Percentiles rank a stretch among this genome's conserved stretches.
phyloP scores from a whole-genome alignment of 1,140 invertebrate species.

The Druon quercuslanigerum region DNA sequence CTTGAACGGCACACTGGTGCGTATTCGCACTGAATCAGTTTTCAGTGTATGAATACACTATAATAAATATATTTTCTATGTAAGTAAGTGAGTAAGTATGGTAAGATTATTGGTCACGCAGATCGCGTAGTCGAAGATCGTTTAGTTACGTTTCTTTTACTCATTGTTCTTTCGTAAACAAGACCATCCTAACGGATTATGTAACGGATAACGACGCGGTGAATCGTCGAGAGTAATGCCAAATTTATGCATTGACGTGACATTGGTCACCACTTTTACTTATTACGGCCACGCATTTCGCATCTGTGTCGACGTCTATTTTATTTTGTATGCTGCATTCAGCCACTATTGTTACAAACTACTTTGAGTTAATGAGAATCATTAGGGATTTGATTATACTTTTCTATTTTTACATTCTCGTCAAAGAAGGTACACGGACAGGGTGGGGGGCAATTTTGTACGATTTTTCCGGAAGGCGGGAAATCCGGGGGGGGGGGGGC shows the following conservation, averaged over 20 bases:
- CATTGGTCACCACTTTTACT: slow-evolving; percentile 23
- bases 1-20: no score
- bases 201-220: slow-evolving; percentile 30
- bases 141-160: background rate
- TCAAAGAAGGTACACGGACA: no score
- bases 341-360: background rate
- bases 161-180: slow-evolving; percentile 24
- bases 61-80: no score
- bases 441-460: no score
- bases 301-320: background rate
- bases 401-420: no score
- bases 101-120: background rate
- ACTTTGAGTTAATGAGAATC: background rate
- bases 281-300: slow-evolving; percentile 2
- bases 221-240: slow-evolving; percentile 15
- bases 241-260: slow-evolving; percentile 23
- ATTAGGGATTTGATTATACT: background rate
- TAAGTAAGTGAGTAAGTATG: background rate
- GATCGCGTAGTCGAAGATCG: slow-evolving; percentile 15
- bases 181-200: slow-evolving; percentile 22
- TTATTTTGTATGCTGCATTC: background rate
- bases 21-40: no score
- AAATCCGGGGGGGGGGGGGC: no score
- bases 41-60: no score
- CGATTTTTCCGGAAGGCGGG: no score